phyloP scores from a whole-genome alignment of 2,797 vertebrate species.

The Alosa sapidissima region DNA sequence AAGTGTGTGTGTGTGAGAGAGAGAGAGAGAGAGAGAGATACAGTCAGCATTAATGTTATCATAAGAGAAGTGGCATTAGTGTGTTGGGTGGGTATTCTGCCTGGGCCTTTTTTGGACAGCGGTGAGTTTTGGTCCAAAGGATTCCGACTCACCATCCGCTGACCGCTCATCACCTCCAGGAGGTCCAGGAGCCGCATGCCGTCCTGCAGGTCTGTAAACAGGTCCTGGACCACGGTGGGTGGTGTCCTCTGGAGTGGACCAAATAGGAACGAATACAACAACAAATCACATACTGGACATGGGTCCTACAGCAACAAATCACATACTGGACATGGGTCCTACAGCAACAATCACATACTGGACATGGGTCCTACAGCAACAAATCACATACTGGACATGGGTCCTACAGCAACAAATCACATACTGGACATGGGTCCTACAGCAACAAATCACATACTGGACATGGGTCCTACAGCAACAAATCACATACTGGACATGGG shows the following conservation, averaged over 20 bases:
- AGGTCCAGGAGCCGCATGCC: constrained; percentile 87
- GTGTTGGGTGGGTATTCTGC: no score
- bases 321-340: constrained; percentile 12
- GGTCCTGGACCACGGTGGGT: constrained; percentile 78
- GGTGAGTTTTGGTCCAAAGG: not conserved
- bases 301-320: no score
- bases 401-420: not conserved
- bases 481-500: no score
- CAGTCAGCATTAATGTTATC: no score
- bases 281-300: not conserved
- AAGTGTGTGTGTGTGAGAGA: no score
- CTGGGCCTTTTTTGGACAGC: not conserved
- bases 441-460: not conserved
- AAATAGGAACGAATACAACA: not conserved
- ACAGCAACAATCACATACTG: no score
- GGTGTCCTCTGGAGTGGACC: constrained; percentile 72
- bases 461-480: not conserved
- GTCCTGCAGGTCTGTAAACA: constrained; percentile 84
- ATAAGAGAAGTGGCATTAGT: no score
- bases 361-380: no score
- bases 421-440: no score
- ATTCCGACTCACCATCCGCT: constrained; percentile 80
- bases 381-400: constrained; percentile 10
- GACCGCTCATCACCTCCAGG: constrained; percentile 87
- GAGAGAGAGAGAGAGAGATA: no score